Base-by-base conservation (phyloP, 1,140 invertebrate species). In the Trachelipus rathkii region DNA sequence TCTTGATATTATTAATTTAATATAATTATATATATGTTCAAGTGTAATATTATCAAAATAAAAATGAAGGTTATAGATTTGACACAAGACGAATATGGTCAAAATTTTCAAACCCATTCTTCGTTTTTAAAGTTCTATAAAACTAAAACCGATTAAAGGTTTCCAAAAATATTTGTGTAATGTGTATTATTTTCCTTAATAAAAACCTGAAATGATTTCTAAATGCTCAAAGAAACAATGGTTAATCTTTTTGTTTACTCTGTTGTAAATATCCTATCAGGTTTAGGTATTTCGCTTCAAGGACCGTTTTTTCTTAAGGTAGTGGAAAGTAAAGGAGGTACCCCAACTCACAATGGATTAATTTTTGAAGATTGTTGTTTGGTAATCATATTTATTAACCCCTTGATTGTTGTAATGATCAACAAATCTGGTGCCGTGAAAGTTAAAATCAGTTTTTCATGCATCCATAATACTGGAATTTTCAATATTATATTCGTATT, bases 221-320 rank as follows among this genome's bases (percentile, higher is more conserved):
- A 24, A 45, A 67, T 75, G 67, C 19, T 60, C 73, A 66, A 75
- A 68, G 15, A 19, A 53, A 24, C n/a, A 75, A 44, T 68, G 45
- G 50, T 67, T 3, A 75, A 33, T 5, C 60, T 75, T 15, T 19
- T 67, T 6, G 67, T 75, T n/a, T 60, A 60, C 4, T 24, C n/a
- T n/a, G n/a, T 75, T 7, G 73, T 60, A 33, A 53, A 75, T 67
- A 44, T 75, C 15, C 67, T 46, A 19, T 45, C 44, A 21, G 73
- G 24, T 13, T 13, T 75, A 6, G 53, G 73, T n/a, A 19, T 67
- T 24, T 75, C 73, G 0, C 24, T 75, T 15, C 73, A 75, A 45
- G 73, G 46, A 19, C 73, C 73, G 23, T 75, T 75, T 67, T 75
- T 60, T 53, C 73, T 53, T 15, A 53, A n/a, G 43, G 53, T 33